Evolutionary conservation across 2,797 vertebrate species (phyloP).

Genomic region (Oreochromis mossambicus): DNA sequence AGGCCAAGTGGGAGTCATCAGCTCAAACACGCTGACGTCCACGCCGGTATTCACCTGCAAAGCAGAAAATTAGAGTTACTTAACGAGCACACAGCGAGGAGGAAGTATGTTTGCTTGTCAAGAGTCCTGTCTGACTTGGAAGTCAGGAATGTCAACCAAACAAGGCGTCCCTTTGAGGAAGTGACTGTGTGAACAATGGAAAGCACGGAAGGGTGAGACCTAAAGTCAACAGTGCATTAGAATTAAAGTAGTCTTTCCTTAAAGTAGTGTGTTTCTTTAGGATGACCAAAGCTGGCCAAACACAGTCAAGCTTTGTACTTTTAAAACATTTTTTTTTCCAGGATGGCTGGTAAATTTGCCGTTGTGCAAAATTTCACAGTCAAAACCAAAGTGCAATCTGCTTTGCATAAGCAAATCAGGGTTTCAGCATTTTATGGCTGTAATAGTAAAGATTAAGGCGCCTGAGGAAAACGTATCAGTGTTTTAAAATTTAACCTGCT

Average conservation of each 20-base stretch:
- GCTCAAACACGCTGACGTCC: neutral
- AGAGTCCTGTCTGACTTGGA: conserved; percentile 3
- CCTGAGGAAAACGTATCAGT: neutral
- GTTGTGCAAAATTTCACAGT: neutral
- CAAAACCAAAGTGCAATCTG: neutral
- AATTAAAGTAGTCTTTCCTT: neutral
- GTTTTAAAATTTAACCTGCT: neutral
- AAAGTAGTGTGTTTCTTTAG: neutral
- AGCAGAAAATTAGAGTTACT: conserved; percentile 8
- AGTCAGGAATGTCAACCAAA: conserved; percentile 63
- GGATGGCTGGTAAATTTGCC: neutral
- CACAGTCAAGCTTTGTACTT: neutral
- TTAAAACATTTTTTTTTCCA: accelerated
- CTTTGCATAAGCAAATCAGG: conserved; percentile 7
- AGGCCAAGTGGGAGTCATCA: neutral
- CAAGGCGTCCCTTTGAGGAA: conserved; percentile 71
- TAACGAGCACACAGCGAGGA: neutral
- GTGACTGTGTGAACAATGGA: conserved; percentile 67
- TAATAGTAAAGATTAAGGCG: neutral
- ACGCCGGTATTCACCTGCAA: conserved; percentile 63
- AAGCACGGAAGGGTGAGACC: conserved; percentile 70
- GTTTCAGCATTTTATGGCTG: neutral
- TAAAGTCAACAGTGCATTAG: conserved; percentile 28
- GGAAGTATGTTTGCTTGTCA: neutral
- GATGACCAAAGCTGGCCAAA: neutral